Conservation (phyloP, 2,888 invertebrate species). For the Synanthedon vespiformis region DNA sequence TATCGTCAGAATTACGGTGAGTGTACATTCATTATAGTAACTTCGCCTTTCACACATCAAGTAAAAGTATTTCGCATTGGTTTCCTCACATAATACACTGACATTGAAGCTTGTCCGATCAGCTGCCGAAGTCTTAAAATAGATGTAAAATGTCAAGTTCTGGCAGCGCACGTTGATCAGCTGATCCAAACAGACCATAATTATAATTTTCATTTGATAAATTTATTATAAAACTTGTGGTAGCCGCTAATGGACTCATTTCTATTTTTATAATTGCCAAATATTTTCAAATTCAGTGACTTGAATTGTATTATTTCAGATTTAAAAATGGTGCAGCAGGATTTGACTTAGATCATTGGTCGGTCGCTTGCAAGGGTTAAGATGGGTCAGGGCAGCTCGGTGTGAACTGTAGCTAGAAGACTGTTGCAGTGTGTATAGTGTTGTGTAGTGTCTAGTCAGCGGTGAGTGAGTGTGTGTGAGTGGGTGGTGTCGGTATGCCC, state of each 20-base stretch:
- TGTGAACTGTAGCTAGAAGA: conserved; percentile 48
- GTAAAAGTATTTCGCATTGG: conserved; percentile 3
- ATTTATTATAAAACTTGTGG: conserved; percentile 11
- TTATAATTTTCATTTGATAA: conserved; percentile 56
- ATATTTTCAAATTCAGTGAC: conserved; percentile 17
- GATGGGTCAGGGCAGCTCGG: conserved; percentile 52
- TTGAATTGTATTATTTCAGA: conserved; percentile 44
- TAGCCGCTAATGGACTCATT: conserved; percentile 14
- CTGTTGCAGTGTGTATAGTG: conserved; percentile 45
- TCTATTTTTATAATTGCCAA: conserved; percentile 17
- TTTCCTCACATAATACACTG: conserved; percentile 14
- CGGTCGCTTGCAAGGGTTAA: conserved; percentile 22
- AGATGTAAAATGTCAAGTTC: conserved; percentile 63
- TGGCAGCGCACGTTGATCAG: conserved; percentile 60
- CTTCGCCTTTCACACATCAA: conserved; percentile 3
- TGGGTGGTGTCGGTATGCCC: conserved; percentile 57
- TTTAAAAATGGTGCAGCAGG: conserved; percentile 70
- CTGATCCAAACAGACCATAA: conserved; percentile 58
- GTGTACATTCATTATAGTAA: conserved; percentile 16
- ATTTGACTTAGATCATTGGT: conserved; percentile 59
- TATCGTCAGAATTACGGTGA: conserved; percentile 66
- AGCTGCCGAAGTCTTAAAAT: conserved; percentile 67
- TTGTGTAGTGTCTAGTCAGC: conserved; percentile 51
- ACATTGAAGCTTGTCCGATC: conserved; percentile 62
- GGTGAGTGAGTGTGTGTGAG: conserved; percentile 34